Evolutionary conservation across 2,113 vertebrate species (phyloP), one percentile per base, ranked within the genome.

Genomic region (Bos javanicus): DNA sequence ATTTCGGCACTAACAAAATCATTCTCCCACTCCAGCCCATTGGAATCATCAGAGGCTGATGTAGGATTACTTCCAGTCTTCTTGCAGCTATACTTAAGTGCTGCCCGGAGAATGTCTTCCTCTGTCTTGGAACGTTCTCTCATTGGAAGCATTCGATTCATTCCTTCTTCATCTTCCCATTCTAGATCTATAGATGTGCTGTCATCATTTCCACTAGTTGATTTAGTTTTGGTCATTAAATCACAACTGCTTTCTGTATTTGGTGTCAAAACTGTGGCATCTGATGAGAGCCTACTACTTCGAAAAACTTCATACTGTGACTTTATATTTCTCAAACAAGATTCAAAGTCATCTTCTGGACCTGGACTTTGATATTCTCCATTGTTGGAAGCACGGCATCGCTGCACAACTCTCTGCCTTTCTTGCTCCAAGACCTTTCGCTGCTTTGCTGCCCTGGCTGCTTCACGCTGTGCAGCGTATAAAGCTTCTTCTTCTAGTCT

Each of bases 401-500:
- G 99, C 76, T 98, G 99, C 3, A 97, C 97, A 94, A 96, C 98
- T 98, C 98, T 99, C 97, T 99, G 99, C 87, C 98, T 99, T 95
- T 98, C 98, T 96, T 99, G 99, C 99, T 99, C 99, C 99, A 99
- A 99, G 98, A 99, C 98, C 99, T 99, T 99, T 99, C 98, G 99
- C 98, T 99, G 99, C 99, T 99, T 99, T 98, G 99, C 99, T 99
- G 99, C 99, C 99, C 99, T 99, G 99, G 99, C 99, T 98, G 99
- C 99, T 99, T 99, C 99, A 95, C 99, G 99, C 98, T 99, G 99
- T 98, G 99, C 99, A 98, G 99, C 99, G 99, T 99, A 99, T 99
- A 99, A 99, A 99, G 99, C 99, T 99, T 99, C 99, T 98, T 99
- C 99, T 99, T 99, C 99, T 99, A 99, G 99, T 99, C 99, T 99